Evolutionary conservation across 2,113 vertebrate species (phyloP).

Genomic region (Misgurnus mizolepis): DNA sequence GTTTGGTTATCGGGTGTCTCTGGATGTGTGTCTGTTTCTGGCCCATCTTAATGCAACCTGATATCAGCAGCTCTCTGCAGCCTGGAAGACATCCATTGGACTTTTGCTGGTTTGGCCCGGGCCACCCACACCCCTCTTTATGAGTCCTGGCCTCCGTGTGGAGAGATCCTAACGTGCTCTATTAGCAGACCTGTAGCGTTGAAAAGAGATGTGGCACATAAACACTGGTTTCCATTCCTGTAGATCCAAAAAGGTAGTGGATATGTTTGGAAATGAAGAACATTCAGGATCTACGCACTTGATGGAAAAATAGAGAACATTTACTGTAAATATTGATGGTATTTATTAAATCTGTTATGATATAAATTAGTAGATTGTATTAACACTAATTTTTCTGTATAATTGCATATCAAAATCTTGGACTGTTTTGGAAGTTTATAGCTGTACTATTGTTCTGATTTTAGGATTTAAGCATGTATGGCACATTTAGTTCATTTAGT

Average conservation of each 20-base stretch:
- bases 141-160: not conserved
- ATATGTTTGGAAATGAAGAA: not conserved
- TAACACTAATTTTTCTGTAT: no score
- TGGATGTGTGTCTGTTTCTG: constrained; percentile 45
- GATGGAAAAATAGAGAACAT: no score
- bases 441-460: no score
- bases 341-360: no score
- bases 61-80: constrained; percentile 44
- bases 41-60: constrained; percentile 55
- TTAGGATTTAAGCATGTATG: no score
- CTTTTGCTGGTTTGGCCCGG: constrained; percentile 12
- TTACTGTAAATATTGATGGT: no score
- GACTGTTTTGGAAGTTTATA: no score
- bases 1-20: constrained; percentile 55
- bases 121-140: constrained; percentile 24
- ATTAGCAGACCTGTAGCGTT: constrained; percentile 45
- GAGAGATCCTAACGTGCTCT: constrained; percentile 52
- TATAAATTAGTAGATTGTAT: no score
- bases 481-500: no score
- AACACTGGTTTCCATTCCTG: constrained; percentile 24
- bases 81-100: constrained; percentile 37
- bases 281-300: not conserved
- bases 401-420: no score
- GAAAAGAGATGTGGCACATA: constrained; percentile 29
- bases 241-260: constrained; percentile 18